Percentiles rank a stretch among this genome's conserved stretches.
Conservation (phyloP, 2,113 vertebrate species). For the Pholis gunnellus region DNA sequence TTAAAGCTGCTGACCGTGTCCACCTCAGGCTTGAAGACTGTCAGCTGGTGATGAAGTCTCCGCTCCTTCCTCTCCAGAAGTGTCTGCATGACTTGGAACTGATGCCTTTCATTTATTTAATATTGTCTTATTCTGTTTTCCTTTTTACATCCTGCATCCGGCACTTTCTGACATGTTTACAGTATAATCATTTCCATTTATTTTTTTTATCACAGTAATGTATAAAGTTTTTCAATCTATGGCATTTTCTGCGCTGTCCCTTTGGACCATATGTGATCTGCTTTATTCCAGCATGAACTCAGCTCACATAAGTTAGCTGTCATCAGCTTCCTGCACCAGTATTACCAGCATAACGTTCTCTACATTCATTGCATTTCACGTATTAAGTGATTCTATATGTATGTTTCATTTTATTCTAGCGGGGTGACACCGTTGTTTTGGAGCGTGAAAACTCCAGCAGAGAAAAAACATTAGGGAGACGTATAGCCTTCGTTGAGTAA, state of each 20-base stretch:
- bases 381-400: not conserved
- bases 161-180: not conserved
- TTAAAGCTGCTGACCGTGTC: not conserved
- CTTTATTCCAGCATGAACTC: not conserved
- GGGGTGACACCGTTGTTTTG: not conserved
- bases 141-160: not conserved
- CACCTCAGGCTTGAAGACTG: not conserved
- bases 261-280: not conserved
- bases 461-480: conserved; percentile 7
- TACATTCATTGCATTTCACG: not conserved
- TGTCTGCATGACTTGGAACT: too few relatives aligned
- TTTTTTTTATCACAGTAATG: not conserved
- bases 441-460: conserved; percentile 10
- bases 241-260: not conserved
- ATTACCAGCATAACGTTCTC: not conserved
- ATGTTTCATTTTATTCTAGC: conserved; percentile 7
- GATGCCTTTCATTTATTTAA: too few relatives aligned
- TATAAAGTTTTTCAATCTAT: not conserved
- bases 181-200: not conserved
- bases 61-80: too few relatives aligned
- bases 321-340: not conserved
- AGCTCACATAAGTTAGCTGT: not conserved
- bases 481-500: conserved; percentile 21
- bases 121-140: too few relatives aligned
- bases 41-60: too few relatives aligned